These are phyloP conservation scores for Planiliza haematocheilus DNA, from an alignment of 2,113 vertebrate genomes.

Conservation along the genomic window DNA sequence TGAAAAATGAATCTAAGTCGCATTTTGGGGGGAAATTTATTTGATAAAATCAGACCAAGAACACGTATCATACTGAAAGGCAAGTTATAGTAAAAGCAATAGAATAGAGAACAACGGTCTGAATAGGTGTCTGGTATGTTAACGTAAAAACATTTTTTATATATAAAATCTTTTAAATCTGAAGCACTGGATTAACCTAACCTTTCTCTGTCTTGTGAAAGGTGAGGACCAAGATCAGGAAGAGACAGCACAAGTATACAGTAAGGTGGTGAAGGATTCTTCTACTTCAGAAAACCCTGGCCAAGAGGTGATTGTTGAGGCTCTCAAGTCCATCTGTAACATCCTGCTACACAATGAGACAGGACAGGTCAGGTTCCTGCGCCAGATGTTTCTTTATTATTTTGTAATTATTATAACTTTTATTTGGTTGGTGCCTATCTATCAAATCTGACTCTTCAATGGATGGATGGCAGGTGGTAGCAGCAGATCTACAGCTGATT, in stretches of 20 bases:
- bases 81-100: too few relatives aligned
- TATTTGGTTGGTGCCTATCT: constrained; percentile 3
- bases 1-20: too few relatives aligned
- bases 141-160: too few relatives aligned
- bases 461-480: constrained; percentile 76
- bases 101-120: too few relatives aligned
- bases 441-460: not conserved
- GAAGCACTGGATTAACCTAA: not conserved
- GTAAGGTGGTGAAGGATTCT: constrained; percentile 28
- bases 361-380: constrained; percentile 78
- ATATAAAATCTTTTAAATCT: not conserved
- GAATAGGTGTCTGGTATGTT: too few relatives aligned
- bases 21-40: too few relatives aligned
- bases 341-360: constrained; percentile 87
- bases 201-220: constrained; percentile 27
- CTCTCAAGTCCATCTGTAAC: constrained; percentile 94
- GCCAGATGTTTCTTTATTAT: not conserved
- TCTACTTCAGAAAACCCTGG: constrained; percentile 80
- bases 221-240: constrained; percentile 48
- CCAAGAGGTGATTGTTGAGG: constrained; percentile 88
- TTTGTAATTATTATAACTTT: not conserved
- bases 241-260: not conserved
- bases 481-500: constrained; percentile 84
- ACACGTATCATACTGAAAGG: too few relatives aligned
- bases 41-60: too few relatives aligned